phyloP scores from a whole-genome alignment of 2,888 invertebrate genomes.

The Cephus spinipes region DNA sequence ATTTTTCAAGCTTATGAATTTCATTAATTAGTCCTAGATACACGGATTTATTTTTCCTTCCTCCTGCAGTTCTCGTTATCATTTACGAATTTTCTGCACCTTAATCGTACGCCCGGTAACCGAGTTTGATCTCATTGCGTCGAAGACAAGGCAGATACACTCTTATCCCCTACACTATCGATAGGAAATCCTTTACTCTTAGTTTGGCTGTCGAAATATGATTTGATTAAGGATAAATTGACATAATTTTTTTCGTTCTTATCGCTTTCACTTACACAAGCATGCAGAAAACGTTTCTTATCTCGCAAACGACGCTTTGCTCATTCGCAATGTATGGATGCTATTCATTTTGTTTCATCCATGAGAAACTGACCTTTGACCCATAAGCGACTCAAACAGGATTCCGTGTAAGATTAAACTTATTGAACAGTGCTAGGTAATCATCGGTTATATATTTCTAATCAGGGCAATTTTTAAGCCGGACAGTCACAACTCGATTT shows the following conservation, averaged over 20 bases:
- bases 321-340: not conserved
- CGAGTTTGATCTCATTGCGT: constrained; percentile 39
- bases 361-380: not conserved
- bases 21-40: not conserved
- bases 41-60: not conserved
- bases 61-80: not conserved
- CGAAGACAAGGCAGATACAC: constrained; percentile 28
- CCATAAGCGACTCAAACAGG: not conserved
- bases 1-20: not conserved
- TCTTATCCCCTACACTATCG: constrained; percentile 20
- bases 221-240: constrained; percentile 53
- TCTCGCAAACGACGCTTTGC: not conserved
- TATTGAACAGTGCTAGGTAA: not conserved
- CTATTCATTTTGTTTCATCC: not conserved
- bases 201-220: constrained; percentile 45
- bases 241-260: constrained; percentile 30
- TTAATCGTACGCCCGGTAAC: constrained; percentile 3
- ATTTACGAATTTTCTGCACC: not conserved
- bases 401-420: not conserved
- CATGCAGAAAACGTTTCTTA: not conserved
- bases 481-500: not conserved
- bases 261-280: not conserved
- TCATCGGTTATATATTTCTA: not conserved
- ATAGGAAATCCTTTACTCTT: constrained; percentile 26
- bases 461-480: not conserved